Evolutionary conservation across 2,113 vertebrate species (phyloP).

Genomic region (Oenanthe oenanthe): DNA sequence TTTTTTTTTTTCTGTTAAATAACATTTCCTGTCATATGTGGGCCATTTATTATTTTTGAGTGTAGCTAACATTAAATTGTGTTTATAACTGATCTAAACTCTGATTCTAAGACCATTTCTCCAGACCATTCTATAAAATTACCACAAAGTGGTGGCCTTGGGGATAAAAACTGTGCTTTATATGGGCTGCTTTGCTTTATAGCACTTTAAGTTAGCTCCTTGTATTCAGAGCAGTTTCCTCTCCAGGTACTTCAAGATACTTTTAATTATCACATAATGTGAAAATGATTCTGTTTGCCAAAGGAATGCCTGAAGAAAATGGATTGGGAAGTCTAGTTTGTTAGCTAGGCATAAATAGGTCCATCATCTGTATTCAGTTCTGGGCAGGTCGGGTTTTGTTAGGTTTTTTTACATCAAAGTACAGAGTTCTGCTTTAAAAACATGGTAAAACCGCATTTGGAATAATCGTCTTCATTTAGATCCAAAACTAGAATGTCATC

Average conservation of each 20-base stretch:
- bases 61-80: neutral
- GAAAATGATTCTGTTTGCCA: neutral
- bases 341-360: neutral
- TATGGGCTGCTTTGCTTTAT: neutral
- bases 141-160: neutral
- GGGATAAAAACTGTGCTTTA: neutral
- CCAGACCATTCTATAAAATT: neutral
- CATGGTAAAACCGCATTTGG: neutral
- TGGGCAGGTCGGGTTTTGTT: neutral
- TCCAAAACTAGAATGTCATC: neutral
- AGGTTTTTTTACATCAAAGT: neutral
- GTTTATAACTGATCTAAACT: neutral
- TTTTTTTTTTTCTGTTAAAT: neutral
- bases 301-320: neutral
- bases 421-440: neutral
- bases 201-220: neutral
- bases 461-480: neutral
- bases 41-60: neutral
- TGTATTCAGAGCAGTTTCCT: neutral
- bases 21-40: neutral
- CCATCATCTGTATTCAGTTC: rapidly evolving
- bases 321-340: neutral
- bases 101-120: neutral
- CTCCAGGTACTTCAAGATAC: neutral
- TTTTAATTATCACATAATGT: neutral